Evolutionary conservation across 2,113 vertebrate species (phyloP), one percentile per base, ranked within the genome.

Genomic region (Amphilophus citrinellus): DNA sequence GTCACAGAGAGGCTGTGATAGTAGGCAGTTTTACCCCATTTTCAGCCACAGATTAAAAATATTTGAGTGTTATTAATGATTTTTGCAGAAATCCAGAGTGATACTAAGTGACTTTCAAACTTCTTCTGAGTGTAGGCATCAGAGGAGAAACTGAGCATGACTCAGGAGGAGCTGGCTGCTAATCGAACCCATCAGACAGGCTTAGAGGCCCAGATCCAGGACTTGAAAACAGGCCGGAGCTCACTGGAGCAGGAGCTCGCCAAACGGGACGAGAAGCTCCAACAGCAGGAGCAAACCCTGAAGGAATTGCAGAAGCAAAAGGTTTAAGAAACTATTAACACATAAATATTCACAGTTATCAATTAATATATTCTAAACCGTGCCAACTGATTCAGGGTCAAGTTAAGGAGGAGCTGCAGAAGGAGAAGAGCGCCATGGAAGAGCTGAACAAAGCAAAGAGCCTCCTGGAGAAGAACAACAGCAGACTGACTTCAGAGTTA

Each of bases 161-260:
- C 96, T 77, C 97, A 99, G 88, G 98, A 99, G 87, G 98, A 99
- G 89, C 89, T 99, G 88, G 95, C 97, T 85, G 96, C 97, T 91
- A 98, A 97, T 83, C 96, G 92, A 89, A 98, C 96, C 92, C 96
- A 97, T 93, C 96, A 98, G 89, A 95, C 94, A 56, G 93, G 89
- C 90, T 96, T 91, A 61, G 97, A 96, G 86, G 95, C 96, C 86
- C 95, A 96, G 90, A 96, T 98, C 85, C 96, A 98, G 90, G 97
- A 98, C 18, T 92, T 98, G 61, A 97, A 97, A 88, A 92, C 93
- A 22, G 76, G 89, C 30, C 96, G 93, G 47, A 76, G 89, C 24
- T 15, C 91, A 0, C 79, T 98, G 95, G 97, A 98, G 80, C 96
- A 98, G 77, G 96, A 98, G 35, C 83, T 95, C 2, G 87, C 92